These are phyloP conservation scores for Epinephelus malabaricus DNA, from an alignment of 2,797 vertebrate species.

Conservation along the genomic window DNA sequence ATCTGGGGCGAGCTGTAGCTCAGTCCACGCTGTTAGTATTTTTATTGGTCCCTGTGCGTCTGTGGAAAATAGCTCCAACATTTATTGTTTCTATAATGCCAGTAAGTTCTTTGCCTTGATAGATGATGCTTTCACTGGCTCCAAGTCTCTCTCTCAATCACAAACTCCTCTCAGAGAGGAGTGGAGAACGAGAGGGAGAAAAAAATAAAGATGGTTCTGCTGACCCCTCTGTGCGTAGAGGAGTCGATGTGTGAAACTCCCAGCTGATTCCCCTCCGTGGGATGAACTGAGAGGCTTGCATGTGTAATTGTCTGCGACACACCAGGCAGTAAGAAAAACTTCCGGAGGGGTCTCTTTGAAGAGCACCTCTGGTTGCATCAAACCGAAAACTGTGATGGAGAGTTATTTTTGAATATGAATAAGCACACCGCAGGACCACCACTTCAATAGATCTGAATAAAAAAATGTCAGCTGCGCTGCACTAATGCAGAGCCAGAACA, in stretches of 20 bases:
- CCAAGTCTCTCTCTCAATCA: constrained; percentile 66
- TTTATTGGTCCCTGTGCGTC: constrained; percentile 77
- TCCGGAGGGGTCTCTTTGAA: constrained; percentile 71
- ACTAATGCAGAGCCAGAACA: constrained; percentile 63
- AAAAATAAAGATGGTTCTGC: constrained; percentile 38
- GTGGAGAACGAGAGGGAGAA: constrained; percentile 29
- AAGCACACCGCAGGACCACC: constrained; percentile 64
- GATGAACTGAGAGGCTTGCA: constrained; percentile 48
- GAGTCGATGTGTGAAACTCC: constrained; percentile 50
- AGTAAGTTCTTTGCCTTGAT: constrained; percentile 71
- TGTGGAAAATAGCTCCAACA: constrained; percentile 57
- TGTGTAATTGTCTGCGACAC: constrained; percentile 66
- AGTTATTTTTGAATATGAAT: constrained; percentile 71
- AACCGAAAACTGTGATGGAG: constrained; percentile 56
- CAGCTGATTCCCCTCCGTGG: constrained; percentile 53
- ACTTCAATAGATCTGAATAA: constrained; percentile 57
- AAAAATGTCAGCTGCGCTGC: constrained; percentile 25
- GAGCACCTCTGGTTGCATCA: constrained; percentile 66
- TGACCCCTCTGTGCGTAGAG: constrained; percentile 41
- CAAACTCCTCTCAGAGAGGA: constrained; percentile 48
- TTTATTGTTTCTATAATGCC: constrained; percentile 71
- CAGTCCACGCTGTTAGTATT: constrained; percentile 55
- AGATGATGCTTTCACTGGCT: constrained; percentile 73
- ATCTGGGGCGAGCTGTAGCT: constrained; percentile 50
- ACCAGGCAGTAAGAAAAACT: constrained; percentile 46